Evolutionary conservation across 2,797 vertebrate species (phyloP), one percentile per base, ranked within the genome.

Genomic region (Cossypha dichroa): DNA sequence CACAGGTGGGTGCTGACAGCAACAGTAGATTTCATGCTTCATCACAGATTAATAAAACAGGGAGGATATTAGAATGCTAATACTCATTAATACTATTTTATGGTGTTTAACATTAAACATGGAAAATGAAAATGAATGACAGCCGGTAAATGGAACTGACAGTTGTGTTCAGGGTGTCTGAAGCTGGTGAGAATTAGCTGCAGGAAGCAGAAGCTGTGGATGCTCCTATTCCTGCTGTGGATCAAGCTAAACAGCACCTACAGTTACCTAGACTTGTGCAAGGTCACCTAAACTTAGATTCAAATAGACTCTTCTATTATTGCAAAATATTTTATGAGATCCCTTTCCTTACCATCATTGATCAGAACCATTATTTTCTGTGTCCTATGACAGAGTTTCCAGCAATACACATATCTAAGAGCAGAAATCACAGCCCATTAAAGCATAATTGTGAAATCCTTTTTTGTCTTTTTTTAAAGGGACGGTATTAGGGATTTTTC

Each of bases 101-200:
- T 96, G 95, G 95, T 97, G 81, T 96, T 97, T 96, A 94, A 96
- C 92, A 82, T 96, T 80, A 97, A 97, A 96, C 87, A 83, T 93
- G 82, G 95, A 95, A 97, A 89, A 95, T 96, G 29, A 94, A 97
- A 88, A 95, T 92, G 91, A 97, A 34, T 83, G 95, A 88, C 95
- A 96, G 80, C 92, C 60, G 67, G 91, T 96, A 96, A 97, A 97
- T 96, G 95, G 89, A 91, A 72, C 77, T 96, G 97, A 97, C 94
- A 94, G 68, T 95, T 90, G 75, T 55, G 93, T 76, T 96, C 68
- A 77, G 88, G 76, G 63, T 60, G 29, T 83, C 76, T 64, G 40
- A 68, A 80, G 72, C 95, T 87, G 68, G 41, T 63, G 75, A 87
- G 72, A 85, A 72, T 55, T 56, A 76, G 59, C 88, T 63, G 62